phyloP scores from a whole-genome alignment of 2,888 invertebrate species.

The Sphaerophoria taeniata region DNA sequence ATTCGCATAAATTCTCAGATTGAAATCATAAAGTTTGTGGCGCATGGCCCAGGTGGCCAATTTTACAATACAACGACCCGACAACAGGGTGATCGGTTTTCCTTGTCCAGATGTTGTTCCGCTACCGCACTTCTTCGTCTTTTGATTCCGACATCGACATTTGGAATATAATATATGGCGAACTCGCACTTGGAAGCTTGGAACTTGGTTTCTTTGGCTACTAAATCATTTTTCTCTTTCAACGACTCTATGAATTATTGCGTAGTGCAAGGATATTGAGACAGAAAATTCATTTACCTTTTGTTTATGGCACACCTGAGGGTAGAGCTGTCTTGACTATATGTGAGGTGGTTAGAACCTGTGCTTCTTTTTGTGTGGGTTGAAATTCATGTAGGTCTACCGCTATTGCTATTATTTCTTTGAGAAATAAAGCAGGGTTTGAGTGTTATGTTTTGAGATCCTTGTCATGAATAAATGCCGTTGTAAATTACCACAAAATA shows the following conservation, averaged over 20 bases:
- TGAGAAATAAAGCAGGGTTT: not conserved
- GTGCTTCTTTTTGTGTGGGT: constrained; percentile 42
- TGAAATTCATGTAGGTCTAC: constrained; percentile 36
- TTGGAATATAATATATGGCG: constrained; percentile 14
- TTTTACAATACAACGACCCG: constrained; percentile 41
- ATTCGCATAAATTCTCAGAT: constrained; percentile 79
- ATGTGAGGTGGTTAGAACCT: constrained; percentile 52
- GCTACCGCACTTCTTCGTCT: constrained; percentile 42
- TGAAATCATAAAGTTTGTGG: constrained; percentile 77
- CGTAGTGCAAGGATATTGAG: constrained; percentile 64
- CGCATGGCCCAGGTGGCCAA: constrained; percentile 66
- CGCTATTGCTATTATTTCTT: constrained; percentile 8
- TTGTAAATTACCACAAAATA: constrained; percentile 59
- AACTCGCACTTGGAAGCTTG: constrained; percentile 2
- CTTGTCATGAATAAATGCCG: constrained; percentile 66
- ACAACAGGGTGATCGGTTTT: constrained; percentile 42
- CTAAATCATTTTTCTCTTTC: constrained; percentile 71
- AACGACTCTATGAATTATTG: constrained; percentile 68
- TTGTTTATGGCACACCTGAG: constrained; percentile 71
- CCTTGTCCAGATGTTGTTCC: constrained; percentile 59
- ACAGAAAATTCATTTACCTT: constrained; percentile 68
- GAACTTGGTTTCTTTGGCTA: constrained; percentile 17
- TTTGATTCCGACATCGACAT: constrained; percentile 1
- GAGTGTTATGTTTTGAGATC: constrained; percentile 51
- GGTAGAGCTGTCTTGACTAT: constrained; percentile 19